A percentile compares a stretch with the other conserved stretches of the same genome.
These are phyloP conservation scores for Prenolepis imparis DNA, from an alignment of 2,888 invertebrate genomes.

Conservation along the genomic window DNA sequence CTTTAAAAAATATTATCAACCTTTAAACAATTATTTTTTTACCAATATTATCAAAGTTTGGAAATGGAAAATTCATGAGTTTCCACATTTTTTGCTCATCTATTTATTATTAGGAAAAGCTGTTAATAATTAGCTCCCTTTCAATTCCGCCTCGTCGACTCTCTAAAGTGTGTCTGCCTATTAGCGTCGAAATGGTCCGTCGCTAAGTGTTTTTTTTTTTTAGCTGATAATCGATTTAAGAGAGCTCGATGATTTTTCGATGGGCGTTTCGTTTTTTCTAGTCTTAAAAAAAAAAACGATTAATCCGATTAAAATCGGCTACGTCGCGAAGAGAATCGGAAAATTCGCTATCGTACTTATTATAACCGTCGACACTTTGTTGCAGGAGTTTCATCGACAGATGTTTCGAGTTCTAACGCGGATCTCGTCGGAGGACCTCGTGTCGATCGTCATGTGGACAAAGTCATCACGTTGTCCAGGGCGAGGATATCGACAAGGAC, in stretches of 20 bases:
- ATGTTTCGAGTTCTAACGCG: neutral
- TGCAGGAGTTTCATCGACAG: constrained; percentile 1
- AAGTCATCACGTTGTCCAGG: constrained; percentile 37
- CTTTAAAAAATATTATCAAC: neutral
- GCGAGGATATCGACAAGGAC: constrained; percentile 52
- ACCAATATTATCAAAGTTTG: neutral
- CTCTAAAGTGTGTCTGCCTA: constrained; percentile 17
- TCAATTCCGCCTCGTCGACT: neutral
- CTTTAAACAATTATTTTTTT: neutral
- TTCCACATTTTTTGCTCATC: neutral
- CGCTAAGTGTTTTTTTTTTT: constrained; percentile 43
- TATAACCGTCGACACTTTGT: neutral
- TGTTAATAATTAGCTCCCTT: constrained; percentile 41
- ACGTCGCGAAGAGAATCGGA: constrained; percentile 14
- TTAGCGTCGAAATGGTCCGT: constrained; percentile 35
- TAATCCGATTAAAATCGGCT: constrained; percentile 13
- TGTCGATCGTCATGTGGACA: constrained; percentile 6
- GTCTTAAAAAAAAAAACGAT: constrained; percentile 18
- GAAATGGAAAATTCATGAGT: neutral
- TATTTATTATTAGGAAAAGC: constrained; percentile 19
- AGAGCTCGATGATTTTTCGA: constrained; percentile 44
- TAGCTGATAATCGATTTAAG: constrained; percentile 44
- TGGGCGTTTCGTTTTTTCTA: constrained; percentile 17
- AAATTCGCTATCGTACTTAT: neutral
- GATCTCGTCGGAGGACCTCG: neutral